Conservation (phyloP, 2,797 vertebrate genomes). For the Coranthus polyacanthus region DNA sequence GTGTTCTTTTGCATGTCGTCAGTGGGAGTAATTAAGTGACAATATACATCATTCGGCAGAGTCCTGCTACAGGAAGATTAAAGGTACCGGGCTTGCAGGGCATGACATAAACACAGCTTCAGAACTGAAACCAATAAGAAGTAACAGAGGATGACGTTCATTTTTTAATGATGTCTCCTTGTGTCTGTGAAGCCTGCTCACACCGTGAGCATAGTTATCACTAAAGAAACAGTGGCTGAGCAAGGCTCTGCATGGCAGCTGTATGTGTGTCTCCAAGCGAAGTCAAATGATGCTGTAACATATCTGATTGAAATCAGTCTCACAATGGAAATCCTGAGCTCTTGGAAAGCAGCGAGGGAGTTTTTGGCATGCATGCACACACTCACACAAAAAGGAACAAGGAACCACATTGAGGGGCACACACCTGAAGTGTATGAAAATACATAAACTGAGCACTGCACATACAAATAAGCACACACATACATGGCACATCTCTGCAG, state of each 20-base stretch:
- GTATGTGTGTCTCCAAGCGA: slow-evolving; percentile 13
- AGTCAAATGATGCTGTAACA: slow-evolving; percentile 47
- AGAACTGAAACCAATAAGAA: slow-evolving; percentile 27
- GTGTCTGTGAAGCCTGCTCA: slow-evolving; percentile 54
- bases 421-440: slow-evolving; percentile 28
- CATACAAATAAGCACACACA: slow-evolving; percentile 41
- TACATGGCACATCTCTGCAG: slow-evolving; percentile 16
- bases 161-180: slow-evolving; percentile 42
- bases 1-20: slow-evolving; percentile 2
- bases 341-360: slow-evolving; percentile 46
- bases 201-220: slow-evolving; percentile 60
- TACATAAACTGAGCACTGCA: slow-evolving; percentile 11
- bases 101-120: slow-evolving; percentile 10
- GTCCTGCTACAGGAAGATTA: slow-evolving; percentile 15
- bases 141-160: slow-evolving; percentile 13
- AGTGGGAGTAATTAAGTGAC: not conserved
- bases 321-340: slow-evolving; percentile 44
- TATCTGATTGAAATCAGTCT: slow-evolving; percentile 61
- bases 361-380: slow-evolving; percentile 2
- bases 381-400: not conserved
- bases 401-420: slow-evolving; percentile 3
- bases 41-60: not conserved
- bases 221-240: slow-evolving; percentile 58
- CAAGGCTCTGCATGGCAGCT: slow-evolving; percentile 19
- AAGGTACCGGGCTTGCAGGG: slow-evolving; percentile 26